Conservation (phyloP, 1,140 invertebrate species). For the Pseudomyrmex dendroicus region DNA sequence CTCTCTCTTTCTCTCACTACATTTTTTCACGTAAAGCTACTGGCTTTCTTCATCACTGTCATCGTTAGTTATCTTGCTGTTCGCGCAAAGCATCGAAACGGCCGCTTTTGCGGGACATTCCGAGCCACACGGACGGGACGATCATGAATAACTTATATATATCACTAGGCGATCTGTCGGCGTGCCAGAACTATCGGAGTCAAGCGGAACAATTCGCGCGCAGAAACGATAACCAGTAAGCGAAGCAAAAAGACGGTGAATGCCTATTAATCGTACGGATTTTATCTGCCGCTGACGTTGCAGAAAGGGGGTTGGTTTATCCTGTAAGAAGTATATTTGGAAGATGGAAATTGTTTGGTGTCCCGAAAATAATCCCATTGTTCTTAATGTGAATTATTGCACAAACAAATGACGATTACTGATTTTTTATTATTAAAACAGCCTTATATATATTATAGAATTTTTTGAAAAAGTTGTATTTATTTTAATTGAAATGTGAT, state of each 20-base stretch:
- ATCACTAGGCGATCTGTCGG: conserved; percentile 7
- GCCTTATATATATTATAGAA: no score
- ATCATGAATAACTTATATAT: conserved; percentile 46
- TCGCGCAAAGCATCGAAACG: not conserved
- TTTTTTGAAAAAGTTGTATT: no score
- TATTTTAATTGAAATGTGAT: no score
- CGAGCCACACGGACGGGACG: not conserved
- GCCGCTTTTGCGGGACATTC: conserved; percentile 1
- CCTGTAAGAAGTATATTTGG: not conserved
- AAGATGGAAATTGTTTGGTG: conserved; percentile 46
- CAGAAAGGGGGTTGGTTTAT: not conserved
- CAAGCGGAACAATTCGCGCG: conserved; percentile 54
- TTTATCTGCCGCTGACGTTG: conserved; percentile 71
- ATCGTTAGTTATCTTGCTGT: conserved; percentile 32
- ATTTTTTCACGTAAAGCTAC: not conserved
- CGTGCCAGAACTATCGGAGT: conserved; percentile 47
- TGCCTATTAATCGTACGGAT: conserved; percentile 74
- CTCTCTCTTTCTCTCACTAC: no score
- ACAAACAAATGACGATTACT: not conserved
- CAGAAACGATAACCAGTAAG: conserved; percentile 60
- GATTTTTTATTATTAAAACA: not conserved
- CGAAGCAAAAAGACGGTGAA: conserved; percentile 59
- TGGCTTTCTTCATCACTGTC: conserved; percentile 5
- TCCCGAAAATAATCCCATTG: conserved; percentile 31
- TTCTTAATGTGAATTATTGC: not conserved